Conservation (phyloP, 2,888 invertebrate species). For the Apotomis turbidana region DNA sequence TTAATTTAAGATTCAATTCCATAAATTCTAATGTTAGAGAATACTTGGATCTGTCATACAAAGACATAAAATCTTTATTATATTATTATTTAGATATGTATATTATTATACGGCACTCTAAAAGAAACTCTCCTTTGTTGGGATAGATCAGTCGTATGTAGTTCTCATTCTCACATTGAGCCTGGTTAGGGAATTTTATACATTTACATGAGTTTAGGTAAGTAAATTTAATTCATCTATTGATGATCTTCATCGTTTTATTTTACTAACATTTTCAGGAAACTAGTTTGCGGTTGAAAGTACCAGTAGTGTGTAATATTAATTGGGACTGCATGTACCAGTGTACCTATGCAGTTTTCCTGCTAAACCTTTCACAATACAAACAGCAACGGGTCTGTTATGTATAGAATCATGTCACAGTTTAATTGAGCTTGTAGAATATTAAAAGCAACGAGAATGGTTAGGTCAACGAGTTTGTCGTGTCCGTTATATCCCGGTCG, state of each 20-base stretch:
- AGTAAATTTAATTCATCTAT: not conserved
- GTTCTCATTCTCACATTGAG: no score
- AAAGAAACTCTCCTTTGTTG: not conserved
- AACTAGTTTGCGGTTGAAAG: not conserved
- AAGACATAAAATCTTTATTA: no score
- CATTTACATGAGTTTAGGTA: not conserved
- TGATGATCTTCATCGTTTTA: not conserved
- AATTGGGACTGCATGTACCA: not conserved
- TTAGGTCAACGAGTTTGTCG: slow-evolving; percentile 5
- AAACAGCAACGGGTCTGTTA: slow-evolving; percentile 8
- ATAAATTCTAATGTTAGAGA: no score
- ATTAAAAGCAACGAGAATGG: slow-evolving; percentile 4
- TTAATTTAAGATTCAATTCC: no score
- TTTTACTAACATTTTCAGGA: not conserved
- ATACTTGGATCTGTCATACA: no score
- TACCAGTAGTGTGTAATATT: not conserved
- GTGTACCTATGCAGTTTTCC: not conserved
- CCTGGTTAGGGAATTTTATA: not conserved
- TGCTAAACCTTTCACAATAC: slow-evolving; percentile 4
- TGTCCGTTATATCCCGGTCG: not conserved
- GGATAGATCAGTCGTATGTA: not conserved
- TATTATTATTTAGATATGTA: no score
- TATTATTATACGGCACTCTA: not conserved
- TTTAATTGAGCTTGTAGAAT: slow-evolving; percentile 17
- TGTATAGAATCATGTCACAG: slow-evolving; percentile 8